Percentiles rank a stretch among this genome's conserved stretches.
Conservation (phyloP, 2,888 invertebrate species). For the Pinctada fucata region DNA sequence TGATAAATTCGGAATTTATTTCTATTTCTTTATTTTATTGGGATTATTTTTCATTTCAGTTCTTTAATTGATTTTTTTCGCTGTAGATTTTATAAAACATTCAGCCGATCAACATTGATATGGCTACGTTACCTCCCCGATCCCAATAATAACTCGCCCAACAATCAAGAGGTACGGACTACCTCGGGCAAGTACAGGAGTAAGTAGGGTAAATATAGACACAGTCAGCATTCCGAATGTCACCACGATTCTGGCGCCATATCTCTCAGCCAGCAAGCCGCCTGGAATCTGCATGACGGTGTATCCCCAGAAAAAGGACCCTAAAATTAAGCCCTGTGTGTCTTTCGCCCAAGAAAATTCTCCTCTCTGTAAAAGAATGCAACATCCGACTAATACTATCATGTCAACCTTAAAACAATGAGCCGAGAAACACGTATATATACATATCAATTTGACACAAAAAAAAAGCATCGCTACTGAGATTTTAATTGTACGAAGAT, state of each 20-base stretch:
- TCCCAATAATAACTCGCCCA: slow-evolving; percentile 57
- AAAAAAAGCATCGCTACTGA: no score
- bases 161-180: slow-evolving; percentile 60
- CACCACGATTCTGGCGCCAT: slow-evolving; percentile 57
- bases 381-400: no score
- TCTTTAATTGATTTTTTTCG: no score
- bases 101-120: neutral
- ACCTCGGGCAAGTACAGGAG: slow-evolving; percentile 55
- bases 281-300: slow-evolving; percentile 65
- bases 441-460: no score
- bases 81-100: no score
- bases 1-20: no score
- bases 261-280: slow-evolving; percentile 59
- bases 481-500: no score
- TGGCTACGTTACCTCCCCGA: slow-evolving; percentile 55
- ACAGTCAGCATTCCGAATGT: slow-evolving; percentile 61
- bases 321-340: slow-evolving; percentile 61
- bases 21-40: no score
- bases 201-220: slow-evolving; percentile 55
- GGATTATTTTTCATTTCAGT: no score
- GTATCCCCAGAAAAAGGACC: slow-evolving; percentile 70
- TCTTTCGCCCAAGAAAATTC: slow-evolving; percentile 62
- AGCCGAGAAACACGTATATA: no score
- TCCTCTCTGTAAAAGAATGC: slow-evolving; percentile 39
- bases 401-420: no score